Base-by-base conservation (phyloP, 2,888 invertebrate species). In the Augochlorella aurata region DNA sequence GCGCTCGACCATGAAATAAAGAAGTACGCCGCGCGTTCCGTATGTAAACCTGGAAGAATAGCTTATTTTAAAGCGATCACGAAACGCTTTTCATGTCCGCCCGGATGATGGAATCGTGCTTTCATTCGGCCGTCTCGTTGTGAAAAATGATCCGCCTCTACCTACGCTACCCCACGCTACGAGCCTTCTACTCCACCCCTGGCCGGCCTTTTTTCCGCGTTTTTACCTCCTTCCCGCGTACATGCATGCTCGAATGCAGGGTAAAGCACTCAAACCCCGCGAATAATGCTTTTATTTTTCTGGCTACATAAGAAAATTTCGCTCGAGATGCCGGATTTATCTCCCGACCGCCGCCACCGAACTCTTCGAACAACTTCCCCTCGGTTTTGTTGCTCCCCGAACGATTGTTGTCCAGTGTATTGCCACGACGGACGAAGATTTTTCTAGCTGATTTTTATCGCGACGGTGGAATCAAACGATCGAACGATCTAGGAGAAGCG, bases 21-120 rank as follows among this genome's bases (percentile, higher is more conserved):
- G 89, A 84, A 81, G 81, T 75, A 69, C 29, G 49, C 38, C 29
- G 73, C 61, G 85, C 88, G 89, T 89, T 90, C 85, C 90, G 88
- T 91, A 90, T 89, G 91, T 88, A 90, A 91, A 89, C 90, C 88
- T 88, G 88, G 89, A 90, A 91, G 91, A 91, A 91, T 90, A 90
- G 91, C 91, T 92, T 91, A 92, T 92, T 92, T 90, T 89, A 90
- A 90, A 91, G 86, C 92, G 91, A 92, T 92, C 92, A 89, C 89
- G 89, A 88, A 92, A 92, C 90, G 90, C 90, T 91, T 90, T 90
- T 90, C 91, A 88, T 91, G 89, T 89, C 89, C 87, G 82, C 85
- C 10, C 84, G 89, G 88, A 90, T 90, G 91, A 90, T 90, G 90
- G 90, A 90, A 91, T 92, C 90, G 89, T 86, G 88, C 77, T 89